Percentiles rank a stretch among this genome's conserved stretches.
These are phyloP conservation scores for Channa argus DNA, from an alignment of 2,113 vertebrate genomes.

Conservation along the genomic window DNA sequence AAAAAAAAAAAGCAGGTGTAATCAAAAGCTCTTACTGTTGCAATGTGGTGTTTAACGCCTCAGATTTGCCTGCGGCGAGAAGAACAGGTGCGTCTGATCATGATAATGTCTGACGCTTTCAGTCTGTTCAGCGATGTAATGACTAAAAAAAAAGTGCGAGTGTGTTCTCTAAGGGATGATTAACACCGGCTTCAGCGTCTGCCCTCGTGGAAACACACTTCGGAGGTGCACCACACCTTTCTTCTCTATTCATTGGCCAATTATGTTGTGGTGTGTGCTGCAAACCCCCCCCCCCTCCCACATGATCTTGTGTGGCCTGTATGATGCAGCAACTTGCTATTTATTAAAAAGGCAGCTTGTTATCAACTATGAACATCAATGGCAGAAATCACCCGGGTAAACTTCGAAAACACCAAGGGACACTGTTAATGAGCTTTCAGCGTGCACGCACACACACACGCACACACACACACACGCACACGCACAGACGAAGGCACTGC, in stretches of 20 bases:
- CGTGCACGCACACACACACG: neutral
- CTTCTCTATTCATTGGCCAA: neutral
- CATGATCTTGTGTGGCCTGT: neutral
- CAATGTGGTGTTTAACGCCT: neutral
- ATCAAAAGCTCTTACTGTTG: neutral
- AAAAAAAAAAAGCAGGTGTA: neutral
- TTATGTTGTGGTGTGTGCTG: neutral
- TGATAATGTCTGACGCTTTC: neutral
- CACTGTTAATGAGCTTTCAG: slow-evolving; percentile 1
- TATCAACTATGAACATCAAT: slow-evolving; percentile 1
- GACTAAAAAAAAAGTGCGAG: slow-evolving; percentile 3
- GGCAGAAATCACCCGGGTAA: slow-evolving; percentile 5
- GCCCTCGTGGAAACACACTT: neutral
- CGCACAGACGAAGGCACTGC: neutral
- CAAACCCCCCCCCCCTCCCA: too few species aligned
- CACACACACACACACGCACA: neutral
- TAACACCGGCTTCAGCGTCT: slow-evolving; percentile 22
- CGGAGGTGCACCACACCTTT: neutral
- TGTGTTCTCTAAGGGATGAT: slow-evolving; percentile 12
- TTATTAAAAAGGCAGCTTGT: slow-evolving; percentile 46
- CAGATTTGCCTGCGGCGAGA: slow-evolving; percentile 4
- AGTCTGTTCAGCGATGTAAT: slow-evolving; percentile 2
- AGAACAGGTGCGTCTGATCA: slow-evolving; percentile 8
- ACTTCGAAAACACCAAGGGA: slow-evolving; percentile 26
- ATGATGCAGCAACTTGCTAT: slow-evolving; percentile 31